These are phyloP conservation scores for Festucalex cinctus DNA, from an alignment of 2,113 vertebrate genomes.

Conservation along the genomic window DNA sequence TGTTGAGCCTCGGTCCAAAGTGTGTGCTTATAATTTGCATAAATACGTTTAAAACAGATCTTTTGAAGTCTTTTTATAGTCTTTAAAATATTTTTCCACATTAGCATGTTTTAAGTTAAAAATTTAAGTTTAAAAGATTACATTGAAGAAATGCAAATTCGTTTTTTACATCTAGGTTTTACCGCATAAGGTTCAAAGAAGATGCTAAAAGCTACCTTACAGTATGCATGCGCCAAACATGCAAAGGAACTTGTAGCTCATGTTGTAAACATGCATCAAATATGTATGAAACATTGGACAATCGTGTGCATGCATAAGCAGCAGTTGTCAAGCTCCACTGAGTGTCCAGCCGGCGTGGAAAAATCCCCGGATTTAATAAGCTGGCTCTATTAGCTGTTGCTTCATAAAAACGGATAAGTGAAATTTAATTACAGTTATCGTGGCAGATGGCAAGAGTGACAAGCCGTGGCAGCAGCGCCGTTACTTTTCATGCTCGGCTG, in stretches of 20 bases:
- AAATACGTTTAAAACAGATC: too few relatives aligned
- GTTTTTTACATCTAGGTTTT: too few relatives aligned
- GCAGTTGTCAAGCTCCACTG: constrained; percentile 34
- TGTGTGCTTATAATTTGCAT: constrained; percentile 21
- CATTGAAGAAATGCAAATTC: too few relatives aligned
- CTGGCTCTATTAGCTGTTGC: constrained; percentile 59
- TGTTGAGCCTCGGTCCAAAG: constrained; percentile 40
- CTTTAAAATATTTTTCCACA: too few relatives aligned
- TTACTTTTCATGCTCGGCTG: constrained; percentile 28
- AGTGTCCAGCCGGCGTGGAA: constrained; percentile 53
- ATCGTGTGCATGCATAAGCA: neutral
- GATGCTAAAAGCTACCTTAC: too few relatives aligned
- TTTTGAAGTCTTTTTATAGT: too few relatives aligned
- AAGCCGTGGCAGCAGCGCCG: constrained; percentile 25
- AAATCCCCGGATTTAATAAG: constrained; percentile 64
- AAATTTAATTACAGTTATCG: constrained; percentile 68
- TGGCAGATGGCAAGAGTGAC: constrained; percentile 66
- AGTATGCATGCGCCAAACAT: too few relatives aligned
- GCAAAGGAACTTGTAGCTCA: neutral
- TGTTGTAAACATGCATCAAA: constrained; percentile 20
- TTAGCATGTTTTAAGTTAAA: too few relatives aligned
- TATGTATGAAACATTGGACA: constrained; percentile 27
- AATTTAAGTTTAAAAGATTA: too few relatives aligned
- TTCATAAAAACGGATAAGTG: constrained; percentile 59
- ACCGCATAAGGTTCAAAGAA: too few relatives aligned